phyloP scores from a whole-genome alignment of 2,888 invertebrate species.

The Cephus rjabovi region DNA sequence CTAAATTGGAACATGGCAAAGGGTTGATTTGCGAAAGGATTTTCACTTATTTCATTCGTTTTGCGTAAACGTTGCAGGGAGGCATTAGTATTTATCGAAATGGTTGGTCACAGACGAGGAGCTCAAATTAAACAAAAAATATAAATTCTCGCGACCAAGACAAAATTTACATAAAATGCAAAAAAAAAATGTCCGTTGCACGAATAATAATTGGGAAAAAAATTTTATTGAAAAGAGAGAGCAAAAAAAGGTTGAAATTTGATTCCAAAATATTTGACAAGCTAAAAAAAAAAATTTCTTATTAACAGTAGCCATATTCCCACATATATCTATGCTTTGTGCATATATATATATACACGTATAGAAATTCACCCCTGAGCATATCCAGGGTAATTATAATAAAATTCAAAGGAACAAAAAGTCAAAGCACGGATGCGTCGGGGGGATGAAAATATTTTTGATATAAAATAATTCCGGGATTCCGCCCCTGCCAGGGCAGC shows the following conservation, averaged over 20 bases:
- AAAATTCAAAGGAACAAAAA: neutral
- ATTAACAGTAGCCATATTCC: neutral
- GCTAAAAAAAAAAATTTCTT: neutral
- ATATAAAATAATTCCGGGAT: slow-evolving; percentile 18
- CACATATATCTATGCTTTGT: too few species aligned
- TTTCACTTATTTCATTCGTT: neutral
- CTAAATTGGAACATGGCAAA: neutral
- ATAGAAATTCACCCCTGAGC: neutral
- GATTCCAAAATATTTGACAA: neutral
- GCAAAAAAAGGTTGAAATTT: neutral
- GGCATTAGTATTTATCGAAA: neutral
- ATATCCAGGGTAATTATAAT: neutral
- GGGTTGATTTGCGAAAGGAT: neutral
- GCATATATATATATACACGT: too few species aligned
- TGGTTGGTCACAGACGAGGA: neutral
- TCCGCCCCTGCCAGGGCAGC: slow-evolving; percentile 12
- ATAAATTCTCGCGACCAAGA: neutral
- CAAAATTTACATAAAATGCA: neutral
- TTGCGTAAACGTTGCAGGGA: neutral
- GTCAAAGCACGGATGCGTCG: neutral
- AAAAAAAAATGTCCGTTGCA: too few species aligned
- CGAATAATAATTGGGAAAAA: too few species aligned
- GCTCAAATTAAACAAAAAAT: neutral
- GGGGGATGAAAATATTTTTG: neutral
- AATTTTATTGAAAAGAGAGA: neutral